Base-by-base conservation (phyloP, 2,797 vertebrate genomes). In the Perodicticus potto region DNA sequence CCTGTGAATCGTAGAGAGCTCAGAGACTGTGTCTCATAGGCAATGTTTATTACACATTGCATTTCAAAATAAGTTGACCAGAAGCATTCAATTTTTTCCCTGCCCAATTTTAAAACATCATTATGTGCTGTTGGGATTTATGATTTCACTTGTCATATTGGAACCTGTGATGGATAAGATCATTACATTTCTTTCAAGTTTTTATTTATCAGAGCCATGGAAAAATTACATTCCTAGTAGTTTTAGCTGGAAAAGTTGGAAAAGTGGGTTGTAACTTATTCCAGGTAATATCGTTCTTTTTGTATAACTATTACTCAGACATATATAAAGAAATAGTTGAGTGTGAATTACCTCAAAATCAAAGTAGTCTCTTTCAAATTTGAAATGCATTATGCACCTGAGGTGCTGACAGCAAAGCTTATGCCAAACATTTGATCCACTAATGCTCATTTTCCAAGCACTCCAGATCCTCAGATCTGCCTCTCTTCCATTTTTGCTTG, bases 341-440 rank as follows among this genome's bases (percentile, higher is more conserved):
- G 43, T 97, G 96, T 92, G 97, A 94, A 96, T 94, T 95, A 95
- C 97, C 94, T 96, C 88, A 97, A 70, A 96, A 98, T 96, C 84
- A 94, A 96, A 98, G 84, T 92, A 94, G n/a, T 93, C 45, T 87
- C 96, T 95, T 89, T 96, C 97, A 98, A 98, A 97, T 94, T 83
- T 97, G 89, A 23, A 98, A 96, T 94, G 97, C 95, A 93, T 98
- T 96, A 78, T 78, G 32, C 9, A 49, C 97, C 95, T 98, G 91
- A 98, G 93, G 95, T 97, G 94, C 45, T 88, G 96, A 95, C 45
- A 77, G 86, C 86, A 25, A 89, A 80, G 63, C 84, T 94, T 53
- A 37, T 65, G 92, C 86, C 96, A 92, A 81, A 37, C 96, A 57
- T 95, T 91, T 97, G 97, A 97, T 97, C 95, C 91, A 81, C 32